Evolutionary conservation across 2,113 vertebrate species (phyloP).

Genomic region (Myiagra hebetior): DNA sequence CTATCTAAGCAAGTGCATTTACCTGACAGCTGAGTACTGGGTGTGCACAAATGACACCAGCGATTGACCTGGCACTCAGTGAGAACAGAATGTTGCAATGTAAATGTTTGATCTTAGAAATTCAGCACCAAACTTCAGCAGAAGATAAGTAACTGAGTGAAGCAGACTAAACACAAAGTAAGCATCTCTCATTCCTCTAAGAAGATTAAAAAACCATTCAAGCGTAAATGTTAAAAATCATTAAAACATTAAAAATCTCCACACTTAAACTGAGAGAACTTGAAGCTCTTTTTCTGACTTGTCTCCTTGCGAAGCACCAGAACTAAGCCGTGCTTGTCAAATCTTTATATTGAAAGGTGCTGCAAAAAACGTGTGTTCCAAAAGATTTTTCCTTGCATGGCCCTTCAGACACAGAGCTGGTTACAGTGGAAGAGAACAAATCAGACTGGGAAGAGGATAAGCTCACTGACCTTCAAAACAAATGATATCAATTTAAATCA

Average conservation of each 20-base stretch:
- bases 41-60: neutral
- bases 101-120: neutral
- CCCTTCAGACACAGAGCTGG: neutral
- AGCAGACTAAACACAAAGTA: neutral
- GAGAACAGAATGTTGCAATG: neutral
- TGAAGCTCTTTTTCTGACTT: neutral
- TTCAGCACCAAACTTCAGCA: neutral
- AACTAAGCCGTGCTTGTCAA: neutral
- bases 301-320: neutral
- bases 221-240: neutral
- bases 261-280: neutral
- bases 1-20: neutral
- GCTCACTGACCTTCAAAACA: neutral
- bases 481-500: neutral
- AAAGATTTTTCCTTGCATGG: neutral
- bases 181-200: neutral
- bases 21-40: neutral
- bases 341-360: neutral
- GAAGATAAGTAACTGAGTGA: neutral
- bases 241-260: neutral
- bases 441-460: neutral
- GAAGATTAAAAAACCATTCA: neutral
- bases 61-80: fast-evolving
- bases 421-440: neutral
- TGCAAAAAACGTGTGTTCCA: neutral